Conservation (phyloP, 2,888 invertebrate genomes). For the Apotomis capreana region DNA sequence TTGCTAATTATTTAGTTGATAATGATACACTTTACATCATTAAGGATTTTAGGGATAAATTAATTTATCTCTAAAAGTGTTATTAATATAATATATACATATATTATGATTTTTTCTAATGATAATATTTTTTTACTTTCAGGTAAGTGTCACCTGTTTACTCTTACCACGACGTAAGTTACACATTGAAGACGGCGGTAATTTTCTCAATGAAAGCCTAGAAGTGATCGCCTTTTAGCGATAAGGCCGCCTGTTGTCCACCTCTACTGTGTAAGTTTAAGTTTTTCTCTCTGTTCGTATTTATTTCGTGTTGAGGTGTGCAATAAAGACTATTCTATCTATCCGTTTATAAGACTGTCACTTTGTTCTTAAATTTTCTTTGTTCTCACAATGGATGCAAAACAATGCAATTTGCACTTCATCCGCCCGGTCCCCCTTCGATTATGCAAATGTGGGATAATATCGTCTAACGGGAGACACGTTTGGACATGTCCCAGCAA, state of each 20-base stretch:
- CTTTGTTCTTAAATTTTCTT: background rate
- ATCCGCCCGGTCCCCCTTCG: constrained; percentile 26
- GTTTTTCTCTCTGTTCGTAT: too few relatives aligned
- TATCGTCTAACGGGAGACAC: constrained; percentile 41
- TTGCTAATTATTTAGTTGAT: too few relatives aligned
- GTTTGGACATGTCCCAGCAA: constrained; percentile 26
- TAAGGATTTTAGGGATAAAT: too few relatives aligned
- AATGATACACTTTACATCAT: too few relatives aligned
- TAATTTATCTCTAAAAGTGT: too few relatives aligned
- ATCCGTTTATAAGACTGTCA: background rate
- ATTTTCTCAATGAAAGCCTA: background rate
- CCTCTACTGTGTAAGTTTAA: too few relatives aligned
- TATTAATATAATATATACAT: too few relatives aligned
- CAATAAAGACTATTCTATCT: too few relatives aligned
- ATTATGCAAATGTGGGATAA: constrained; percentile 49
- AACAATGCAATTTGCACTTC: constrained; percentile 37
- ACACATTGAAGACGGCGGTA: background rate
- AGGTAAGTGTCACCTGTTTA: background rate
- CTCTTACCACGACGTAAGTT: background rate
- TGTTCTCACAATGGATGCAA: constrained; percentile 1
- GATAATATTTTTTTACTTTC: background rate
- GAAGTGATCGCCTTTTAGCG: too few relatives aligned
- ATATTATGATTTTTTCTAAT: too few relatives aligned
- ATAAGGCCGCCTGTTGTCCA: too few relatives aligned
- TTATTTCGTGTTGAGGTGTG: too few relatives aligned